Evolutionary conservation across 2,888 invertebrate species (phyloP), one percentile per base, ranked within the genome.

Genomic region (Rapana venosa): DNA sequence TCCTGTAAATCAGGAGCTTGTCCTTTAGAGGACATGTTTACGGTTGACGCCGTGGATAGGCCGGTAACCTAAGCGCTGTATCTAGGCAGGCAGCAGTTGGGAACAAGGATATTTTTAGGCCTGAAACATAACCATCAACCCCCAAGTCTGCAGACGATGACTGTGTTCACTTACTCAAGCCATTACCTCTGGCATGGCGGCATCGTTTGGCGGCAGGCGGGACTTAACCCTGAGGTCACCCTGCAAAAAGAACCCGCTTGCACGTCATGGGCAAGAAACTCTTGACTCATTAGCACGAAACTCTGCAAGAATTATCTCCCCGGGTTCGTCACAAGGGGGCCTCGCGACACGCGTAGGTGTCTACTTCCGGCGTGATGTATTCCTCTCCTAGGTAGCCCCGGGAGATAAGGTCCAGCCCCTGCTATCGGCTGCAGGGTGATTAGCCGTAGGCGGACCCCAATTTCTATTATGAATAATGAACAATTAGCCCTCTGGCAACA

Each of bases 391-490:
- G 83, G 83, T 36, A 83, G 81, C 35, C 32, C 47, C n/a, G 26
- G 26, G 0, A 35, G 88, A 88, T 88, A 88, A 84, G 61, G 70
- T n/a, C 70, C 20, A 35, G 61, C 61, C 36, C 66, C 66, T 70
- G 30, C n/a, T 70, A n/a, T 84, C 84, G 15, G 88, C 47, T 17
- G 22, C 35, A 11, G 30, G 35, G 35, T 61, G 81, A 32, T 70
- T 88, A 88, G 83, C 88, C 26, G n/a, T 66, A 88, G 88, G 88
- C 88, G 88, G 83, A 88, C 88, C 83, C 88, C 20, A 32, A 32
- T 88, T 88, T 70, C 32, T 84, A 70, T 35, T 83, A 88, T 88
- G 88, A 83, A 84, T 88, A 88, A 88, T 88, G 88, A 70, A 88
- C 84, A 88, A 88, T 88, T 88, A 88, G 84, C n/a, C 84, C n/a